A percentile compares a stretch with the other conserved stretches of the same genome.
Conservation (phyloP, 1,140 invertebrate genomes). For the Drosophila navojoa region DNA sequence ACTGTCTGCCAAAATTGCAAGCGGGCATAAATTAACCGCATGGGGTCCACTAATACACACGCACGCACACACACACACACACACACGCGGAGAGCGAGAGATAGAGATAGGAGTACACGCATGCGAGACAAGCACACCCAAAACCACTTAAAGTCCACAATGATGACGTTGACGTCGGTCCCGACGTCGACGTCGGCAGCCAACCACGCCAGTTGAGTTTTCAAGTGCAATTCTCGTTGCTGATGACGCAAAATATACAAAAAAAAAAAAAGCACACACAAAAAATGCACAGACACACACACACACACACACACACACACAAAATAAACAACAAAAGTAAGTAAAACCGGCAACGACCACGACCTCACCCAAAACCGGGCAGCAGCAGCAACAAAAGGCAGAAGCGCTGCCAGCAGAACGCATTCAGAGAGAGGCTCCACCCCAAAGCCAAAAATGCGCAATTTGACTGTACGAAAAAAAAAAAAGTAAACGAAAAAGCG, state of each 20-base stretch:
- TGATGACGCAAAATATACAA: slow-evolving; percentile 72
- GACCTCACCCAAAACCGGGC: slow-evolving; percentile 79
- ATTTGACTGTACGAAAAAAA: slow-evolving; percentile 76
- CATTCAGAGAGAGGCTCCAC: slow-evolving; percentile 69
- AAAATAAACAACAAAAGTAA: slow-evolving; percentile 37
- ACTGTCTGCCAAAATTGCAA: slow-evolving; percentile 81
- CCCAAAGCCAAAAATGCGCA: slow-evolving; percentile 81
- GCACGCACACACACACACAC: slow-evolving; percentile 17
- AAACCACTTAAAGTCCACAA: slow-evolving; percentile 81
- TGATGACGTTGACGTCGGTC: slow-evolving; percentile 77
- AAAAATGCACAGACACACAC: slow-evolving; percentile 12
- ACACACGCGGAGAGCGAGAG: slow-evolving; percentile 1
- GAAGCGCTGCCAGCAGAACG: slow-evolving; percentile 51
- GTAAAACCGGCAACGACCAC: slow-evolving; percentile 74
- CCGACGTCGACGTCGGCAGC: slow-evolving; percentile 14
- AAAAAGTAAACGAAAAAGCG: slow-evolving; percentile 50
- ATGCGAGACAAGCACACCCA: slow-evolving; percentile 75
- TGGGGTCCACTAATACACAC: slow-evolving; percentile 70
- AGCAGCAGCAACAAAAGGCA: slow-evolving; percentile 51
- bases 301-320: slow-evolving; percentile 66
- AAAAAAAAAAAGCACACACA: neutral
- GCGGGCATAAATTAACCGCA: slow-evolving; percentile 81
- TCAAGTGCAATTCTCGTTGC: slow-evolving; percentile 68
- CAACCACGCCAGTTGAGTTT: slow-evolving; percentile 76
- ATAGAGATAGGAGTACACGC: slow-evolving; percentile 40